Conservation (phyloP, 2,113 vertebrate genomes). For the Cheirogaleus medius region DNA sequence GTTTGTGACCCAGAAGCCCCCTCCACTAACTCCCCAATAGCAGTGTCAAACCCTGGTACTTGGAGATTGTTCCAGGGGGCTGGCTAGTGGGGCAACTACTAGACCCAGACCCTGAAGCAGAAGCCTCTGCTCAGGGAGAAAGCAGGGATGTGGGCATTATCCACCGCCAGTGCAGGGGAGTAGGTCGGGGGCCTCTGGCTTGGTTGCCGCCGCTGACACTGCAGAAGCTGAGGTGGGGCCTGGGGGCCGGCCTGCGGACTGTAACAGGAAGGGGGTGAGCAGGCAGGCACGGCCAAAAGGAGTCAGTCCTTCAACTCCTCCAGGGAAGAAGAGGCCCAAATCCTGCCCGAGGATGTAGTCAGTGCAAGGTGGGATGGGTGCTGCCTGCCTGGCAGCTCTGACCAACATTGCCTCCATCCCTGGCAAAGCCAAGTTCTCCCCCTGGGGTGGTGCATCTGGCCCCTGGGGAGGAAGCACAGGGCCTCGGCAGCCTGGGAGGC, state of each 20-base stretch:
- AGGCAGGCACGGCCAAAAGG: neutral
- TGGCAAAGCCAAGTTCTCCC: neutral
- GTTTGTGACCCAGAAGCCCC: constrained; percentile 21
- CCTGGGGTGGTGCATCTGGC: neutral
- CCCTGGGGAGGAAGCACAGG: neutral
- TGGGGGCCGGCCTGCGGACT: constrained; percentile 29
- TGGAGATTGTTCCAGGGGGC: neutral
- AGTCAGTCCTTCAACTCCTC: neutral
- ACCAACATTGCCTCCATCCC: neutral
- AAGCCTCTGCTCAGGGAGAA: neutral
- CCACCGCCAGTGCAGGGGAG: neutral
- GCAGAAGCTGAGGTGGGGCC: constrained; percentile 16
- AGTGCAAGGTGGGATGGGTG: neutral
- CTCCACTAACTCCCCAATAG: constrained; percentile 29
- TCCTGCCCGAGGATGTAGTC: neutral
- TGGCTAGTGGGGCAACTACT: neutral
- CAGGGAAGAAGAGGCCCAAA: neutral
- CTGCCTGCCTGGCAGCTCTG: neutral
- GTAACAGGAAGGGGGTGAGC: neutral
- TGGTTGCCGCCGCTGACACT: neutral
- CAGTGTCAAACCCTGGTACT: neutral
- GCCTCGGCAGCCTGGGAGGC: neutral
- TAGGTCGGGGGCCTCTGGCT: neutral
- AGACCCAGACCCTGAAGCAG: neutral
- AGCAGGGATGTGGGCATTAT: neutral